Percentiles rank a stretch among this genome's conserved stretches.
Evolutionary conservation across 2,888 invertebrate genomes (phyloP).

Genomic region (Slavum lentiscoides): DNA sequence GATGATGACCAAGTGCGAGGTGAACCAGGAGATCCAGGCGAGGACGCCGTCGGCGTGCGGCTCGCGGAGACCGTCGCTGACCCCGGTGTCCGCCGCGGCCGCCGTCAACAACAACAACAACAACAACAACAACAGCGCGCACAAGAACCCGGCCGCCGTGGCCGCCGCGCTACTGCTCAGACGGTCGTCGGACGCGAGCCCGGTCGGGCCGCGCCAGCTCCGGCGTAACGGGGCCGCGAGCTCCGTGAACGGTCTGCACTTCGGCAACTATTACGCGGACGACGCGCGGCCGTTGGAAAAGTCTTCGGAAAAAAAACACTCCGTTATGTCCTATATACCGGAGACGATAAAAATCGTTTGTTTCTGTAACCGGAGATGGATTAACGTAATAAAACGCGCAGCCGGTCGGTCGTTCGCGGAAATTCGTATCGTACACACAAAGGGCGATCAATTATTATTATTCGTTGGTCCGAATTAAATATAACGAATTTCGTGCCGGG

Average conservation of each 20-base stretch:
- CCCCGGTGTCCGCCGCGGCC: conserved; percentile 61
- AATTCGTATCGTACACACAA: no score
- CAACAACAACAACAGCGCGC: no score
- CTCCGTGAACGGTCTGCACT: conserved; percentile 30
- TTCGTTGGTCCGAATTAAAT: no score
- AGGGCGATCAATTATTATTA: no score
- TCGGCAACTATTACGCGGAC: conserved; percentile 21
- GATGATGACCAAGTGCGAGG: conserved; percentile 76
- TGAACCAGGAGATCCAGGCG: conserved; percentile 76
- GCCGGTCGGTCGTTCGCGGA: no score
- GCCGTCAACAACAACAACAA: no score
- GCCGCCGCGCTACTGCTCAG: conserved; percentile 58
- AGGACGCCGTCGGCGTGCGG: conserved; percentile 78
- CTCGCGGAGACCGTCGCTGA: conserved; percentile 73
- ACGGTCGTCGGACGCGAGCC: conserved; percentile 57
- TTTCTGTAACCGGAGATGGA: no score
- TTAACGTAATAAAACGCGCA: no score
- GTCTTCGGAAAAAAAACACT: no score
- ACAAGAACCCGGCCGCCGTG: conserved; percentile 55
- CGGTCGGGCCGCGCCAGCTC: conserved; percentile 52
- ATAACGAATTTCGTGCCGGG: no score
- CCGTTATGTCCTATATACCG: no score
- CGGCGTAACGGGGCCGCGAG: conserved; percentile 58
- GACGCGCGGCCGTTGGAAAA: not conserved
- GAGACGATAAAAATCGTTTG: no score